Conservation (phyloP, 2,797 vertebrate genomes). For the Gephyroberyx darwinii region DNA sequence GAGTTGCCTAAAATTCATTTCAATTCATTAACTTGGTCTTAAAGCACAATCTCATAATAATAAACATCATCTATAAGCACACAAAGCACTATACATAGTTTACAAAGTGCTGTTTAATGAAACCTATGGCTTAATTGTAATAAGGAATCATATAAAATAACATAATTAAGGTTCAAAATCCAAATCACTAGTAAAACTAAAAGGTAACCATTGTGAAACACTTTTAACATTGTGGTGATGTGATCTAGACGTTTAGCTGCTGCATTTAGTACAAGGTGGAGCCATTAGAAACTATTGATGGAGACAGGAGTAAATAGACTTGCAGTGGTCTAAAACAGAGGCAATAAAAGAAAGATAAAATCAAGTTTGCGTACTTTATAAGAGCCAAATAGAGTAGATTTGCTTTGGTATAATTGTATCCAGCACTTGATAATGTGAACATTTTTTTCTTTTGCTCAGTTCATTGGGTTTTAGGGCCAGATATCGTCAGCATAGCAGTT, state of each 20-base stretch:
- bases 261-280: constrained; percentile 10
- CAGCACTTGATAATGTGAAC: constrained; percentile 1
- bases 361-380: constrained; percentile 9
- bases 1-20: constrained; percentile 31
- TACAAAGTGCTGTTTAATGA: constrained; percentile 6
- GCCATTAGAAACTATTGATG: constrained; percentile 27
- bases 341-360: constrained; percentile 7
- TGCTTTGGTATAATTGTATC: constrained; percentile 3
- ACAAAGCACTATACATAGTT: not conserved
- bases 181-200: not conserved
- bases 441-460: constrained; percentile 1
- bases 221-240: not conserved
- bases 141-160: constrained; percentile 7
- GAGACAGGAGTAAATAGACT: constrained; percentile 2
- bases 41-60: too few relatives aligned
- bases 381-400: constrained; percentile 2
- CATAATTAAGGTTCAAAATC: constrained; percentile 3
- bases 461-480: constrained; percentile 7
- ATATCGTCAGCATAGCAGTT: constrained; percentile 7
- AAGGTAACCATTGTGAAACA: not conserved
- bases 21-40: constrained; percentile 1
- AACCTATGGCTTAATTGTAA: not conserved
- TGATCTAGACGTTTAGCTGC: not conserved
- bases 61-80: not conserved
- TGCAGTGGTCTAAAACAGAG: constrained; percentile 24